phyloP scores from a whole-genome alignment of 2,888 invertebrate species.

The Conistra vaccinii region DNA sequence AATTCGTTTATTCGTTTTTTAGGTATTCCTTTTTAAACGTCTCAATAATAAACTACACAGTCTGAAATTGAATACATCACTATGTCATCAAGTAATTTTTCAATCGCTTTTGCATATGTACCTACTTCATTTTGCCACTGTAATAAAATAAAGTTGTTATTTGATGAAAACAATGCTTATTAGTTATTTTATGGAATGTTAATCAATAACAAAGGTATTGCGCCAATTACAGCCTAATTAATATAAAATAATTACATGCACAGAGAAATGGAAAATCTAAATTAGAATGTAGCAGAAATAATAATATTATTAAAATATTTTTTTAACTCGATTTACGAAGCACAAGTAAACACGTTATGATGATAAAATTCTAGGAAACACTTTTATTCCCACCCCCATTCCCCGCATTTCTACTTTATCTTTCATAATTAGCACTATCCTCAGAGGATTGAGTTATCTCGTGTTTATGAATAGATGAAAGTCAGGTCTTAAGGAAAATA shows the following conservation, averaged over 20 bases:
- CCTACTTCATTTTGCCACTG: no score
- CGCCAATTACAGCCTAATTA: not conserved
- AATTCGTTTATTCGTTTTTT: no score
- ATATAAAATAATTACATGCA: not conserved
- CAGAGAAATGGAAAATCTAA: not conserved
- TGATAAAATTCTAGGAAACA: constrained; percentile 6
- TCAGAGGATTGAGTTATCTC: constrained; percentile 3
- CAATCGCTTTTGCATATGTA: no score
- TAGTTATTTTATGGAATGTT: not conserved
- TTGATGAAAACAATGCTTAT: not conserved
- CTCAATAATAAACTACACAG: not conserved
- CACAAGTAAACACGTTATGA: not conserved
- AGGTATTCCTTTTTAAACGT: not conserved
- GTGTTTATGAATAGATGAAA: not conserved
- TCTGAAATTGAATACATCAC: not conserved
- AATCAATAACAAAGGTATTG: not conserved
- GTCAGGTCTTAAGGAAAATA: not conserved
- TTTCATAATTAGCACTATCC: constrained; percentile 11
- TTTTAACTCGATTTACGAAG: not conserved
- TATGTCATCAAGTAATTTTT: not conserved
- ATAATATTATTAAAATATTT: not conserved
- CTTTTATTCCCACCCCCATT: not conserved
- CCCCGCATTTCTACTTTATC: not conserved
- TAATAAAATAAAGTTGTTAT: no score
- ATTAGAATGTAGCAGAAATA: not conserved